Evolutionary conservation across 2,797 vertebrate species (phyloP).

Genomic region (Microchirus variegatus): DNA sequence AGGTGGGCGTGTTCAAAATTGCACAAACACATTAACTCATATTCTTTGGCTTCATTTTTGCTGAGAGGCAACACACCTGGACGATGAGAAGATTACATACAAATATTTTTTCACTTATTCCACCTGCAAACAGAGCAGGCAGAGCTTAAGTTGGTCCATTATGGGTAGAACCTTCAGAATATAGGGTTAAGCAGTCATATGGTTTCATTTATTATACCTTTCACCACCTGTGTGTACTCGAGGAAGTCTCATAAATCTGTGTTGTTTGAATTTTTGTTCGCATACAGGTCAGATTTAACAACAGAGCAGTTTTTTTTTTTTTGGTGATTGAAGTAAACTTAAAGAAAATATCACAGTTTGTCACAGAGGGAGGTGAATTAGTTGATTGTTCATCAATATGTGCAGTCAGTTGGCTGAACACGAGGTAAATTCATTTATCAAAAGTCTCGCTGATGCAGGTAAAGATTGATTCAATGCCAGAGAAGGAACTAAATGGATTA

Average conservation of each 20-base stretch:
- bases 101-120: constrained; percentile 4
- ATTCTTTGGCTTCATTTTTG: constrained; percentile 28
- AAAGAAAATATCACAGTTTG: constrained; percentile 1
- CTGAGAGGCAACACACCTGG: neutral
- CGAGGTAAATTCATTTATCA: constrained; percentile 4
- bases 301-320: constrained; percentile 1
- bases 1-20: constrained; percentile 35
- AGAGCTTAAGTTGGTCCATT: neutral
- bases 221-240: constrained; percentile 18
- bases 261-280: constrained; percentile 17
- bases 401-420: constrained; percentile 10
- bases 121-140: constrained; percentile 14
- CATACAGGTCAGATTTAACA: constrained; percentile 7
- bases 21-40: constrained; percentile 39
- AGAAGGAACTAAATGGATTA: constrained; percentile 17
- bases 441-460: no score
- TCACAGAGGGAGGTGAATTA: neutral
- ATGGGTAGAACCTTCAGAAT: neutral
- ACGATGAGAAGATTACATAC: neutral
- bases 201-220: constrained; percentile 21
- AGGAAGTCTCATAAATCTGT: constrained; percentile 9
- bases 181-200: constrained; percentile 13
- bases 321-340: neutral
- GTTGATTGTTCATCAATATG: neutral
- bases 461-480: constrained; percentile 19